phyloP scores from a whole-genome alignment of 2,888 invertebrate species.

The Phaonia tiefii region DNA sequence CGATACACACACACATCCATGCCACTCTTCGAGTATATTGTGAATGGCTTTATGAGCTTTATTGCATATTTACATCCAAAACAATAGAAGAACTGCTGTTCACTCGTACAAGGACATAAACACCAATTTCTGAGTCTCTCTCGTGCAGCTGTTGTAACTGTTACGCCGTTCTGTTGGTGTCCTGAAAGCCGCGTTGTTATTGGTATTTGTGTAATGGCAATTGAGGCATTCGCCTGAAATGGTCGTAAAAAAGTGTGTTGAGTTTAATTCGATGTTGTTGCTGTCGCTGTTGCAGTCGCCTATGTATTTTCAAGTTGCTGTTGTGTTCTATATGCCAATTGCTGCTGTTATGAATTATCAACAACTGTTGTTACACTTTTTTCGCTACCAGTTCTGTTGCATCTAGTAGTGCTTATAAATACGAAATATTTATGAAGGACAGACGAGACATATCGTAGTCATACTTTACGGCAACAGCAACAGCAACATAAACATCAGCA shows the following conservation, averaged over 20 bases:
- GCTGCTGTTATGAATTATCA: conserved; percentile 43
- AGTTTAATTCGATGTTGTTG: background rate
- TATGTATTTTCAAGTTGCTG: background rate
- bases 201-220: background rate
- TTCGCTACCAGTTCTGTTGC: conserved; percentile 27
- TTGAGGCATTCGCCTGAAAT: background rate
- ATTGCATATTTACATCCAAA: conserved; percentile 31
- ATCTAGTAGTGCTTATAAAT: conserved; percentile 44
- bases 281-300: background rate
- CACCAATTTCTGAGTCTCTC: conserved; percentile 28
- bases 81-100: conserved; percentile 29
- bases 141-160: conserved; percentile 22
- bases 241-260: conserved; percentile 17
- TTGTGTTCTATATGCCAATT: background rate
- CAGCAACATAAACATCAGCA: conserved; percentile 10
- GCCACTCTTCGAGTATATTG: background rate
- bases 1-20: background rate
- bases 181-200: background rate
- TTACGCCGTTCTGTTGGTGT: background rate
- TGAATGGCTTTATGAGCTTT: conserved; percentile 51
- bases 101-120: conserved; percentile 44
- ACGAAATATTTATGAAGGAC: conserved; percentile 53
- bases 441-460: conserved; percentile 22
- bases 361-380: conserved; percentile 49
- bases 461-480: conserved; percentile 31